A percentile compares a stretch with the other conserved stretches of the same genome.
Conservation (phyloP, 2,113 vertebrate species). For the Phasianus colchicus region DNA sequence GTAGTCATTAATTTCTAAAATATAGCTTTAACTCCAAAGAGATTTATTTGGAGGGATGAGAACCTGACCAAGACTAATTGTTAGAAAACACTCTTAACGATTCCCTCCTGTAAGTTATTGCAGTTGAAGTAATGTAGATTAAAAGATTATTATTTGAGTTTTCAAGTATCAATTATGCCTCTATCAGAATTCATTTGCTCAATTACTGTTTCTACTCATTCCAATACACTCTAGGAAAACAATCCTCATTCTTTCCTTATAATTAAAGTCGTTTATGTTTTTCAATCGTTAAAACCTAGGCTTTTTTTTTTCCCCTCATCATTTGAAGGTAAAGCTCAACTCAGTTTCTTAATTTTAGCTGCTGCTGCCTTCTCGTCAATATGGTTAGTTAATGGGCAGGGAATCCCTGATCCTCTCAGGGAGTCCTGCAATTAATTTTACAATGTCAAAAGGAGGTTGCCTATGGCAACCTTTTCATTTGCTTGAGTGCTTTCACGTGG, state of each 20-base stretch:
- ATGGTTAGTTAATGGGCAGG: not conserved
- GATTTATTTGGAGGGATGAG: not conserved
- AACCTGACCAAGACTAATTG: not conserved
- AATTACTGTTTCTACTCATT: not conserved
- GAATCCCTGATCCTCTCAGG: constrained; percentile 35
- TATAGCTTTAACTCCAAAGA: not conserved
- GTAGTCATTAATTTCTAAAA: not conserved
- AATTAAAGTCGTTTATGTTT: not conserved
- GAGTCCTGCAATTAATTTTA: not conserved
- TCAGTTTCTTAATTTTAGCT: not conserved
- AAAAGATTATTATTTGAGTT: not conserved
- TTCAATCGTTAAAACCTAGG: not conserved
- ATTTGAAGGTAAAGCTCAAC: not conserved
- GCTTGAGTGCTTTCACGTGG: not conserved
- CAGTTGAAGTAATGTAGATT: not conserved
- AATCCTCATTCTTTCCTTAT: not conserved
- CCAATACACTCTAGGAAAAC: not conserved
- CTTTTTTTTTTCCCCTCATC: not conserved
- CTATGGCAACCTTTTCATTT: constrained; percentile 38
- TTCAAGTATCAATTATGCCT: not conserved
- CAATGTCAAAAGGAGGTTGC: not conserved
- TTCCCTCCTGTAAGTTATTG: not conserved
- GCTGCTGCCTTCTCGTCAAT: not conserved
- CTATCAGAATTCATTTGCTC: not conserved
- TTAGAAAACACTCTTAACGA: not conserved